Percentiles rank a stretch among this genome's conserved stretches.
phyloP scores from a whole-genome alignment of 2,797 vertebrate genomes.

The Ibycter americanus region DNA sequence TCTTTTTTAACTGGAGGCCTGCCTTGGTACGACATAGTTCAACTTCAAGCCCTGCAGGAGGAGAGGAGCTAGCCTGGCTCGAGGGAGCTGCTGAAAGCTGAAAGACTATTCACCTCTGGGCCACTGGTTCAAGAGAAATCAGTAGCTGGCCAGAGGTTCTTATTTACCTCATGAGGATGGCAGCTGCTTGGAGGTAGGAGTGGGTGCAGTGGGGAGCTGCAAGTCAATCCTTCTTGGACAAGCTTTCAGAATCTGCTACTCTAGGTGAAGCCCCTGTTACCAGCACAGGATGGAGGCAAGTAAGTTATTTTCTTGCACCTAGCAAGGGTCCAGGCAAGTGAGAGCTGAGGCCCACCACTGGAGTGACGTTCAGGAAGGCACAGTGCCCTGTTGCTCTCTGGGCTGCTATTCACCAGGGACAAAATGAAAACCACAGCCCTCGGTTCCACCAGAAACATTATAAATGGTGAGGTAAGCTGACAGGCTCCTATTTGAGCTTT shows the following conservation, averaged over 20 bases:
- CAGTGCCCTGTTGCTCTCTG: neutral
- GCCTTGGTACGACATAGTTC: neutral
- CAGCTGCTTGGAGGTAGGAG: neutral
- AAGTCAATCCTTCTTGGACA: fast-evolving
- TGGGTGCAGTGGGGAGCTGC: neutral
- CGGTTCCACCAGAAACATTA: neutral
- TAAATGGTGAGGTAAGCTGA: neutral
- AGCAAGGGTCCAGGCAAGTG: neutral
- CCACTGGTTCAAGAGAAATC: neutral
- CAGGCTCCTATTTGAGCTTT: neutral
- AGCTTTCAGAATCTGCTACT: neutral
- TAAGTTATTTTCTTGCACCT: neutral
- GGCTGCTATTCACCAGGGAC: neutral
- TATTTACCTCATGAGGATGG: neutral
- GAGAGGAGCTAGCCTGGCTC: neutral
- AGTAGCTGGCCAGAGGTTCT: neutral
- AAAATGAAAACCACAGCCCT: neutral
- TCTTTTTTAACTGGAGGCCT: neutral
- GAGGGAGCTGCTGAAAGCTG: neutral
- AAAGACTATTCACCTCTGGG: neutral
- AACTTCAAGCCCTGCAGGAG: neutral
- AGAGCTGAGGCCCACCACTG: neutral
- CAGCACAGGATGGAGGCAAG: neutral
- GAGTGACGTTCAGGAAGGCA: neutral
- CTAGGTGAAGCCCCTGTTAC: neutral